Percentiles rank a stretch among this genome's conserved stretches.
Evolutionary conservation across 2,113 vertebrate species (phyloP).

Genomic region (Cebus imitator): DNA sequence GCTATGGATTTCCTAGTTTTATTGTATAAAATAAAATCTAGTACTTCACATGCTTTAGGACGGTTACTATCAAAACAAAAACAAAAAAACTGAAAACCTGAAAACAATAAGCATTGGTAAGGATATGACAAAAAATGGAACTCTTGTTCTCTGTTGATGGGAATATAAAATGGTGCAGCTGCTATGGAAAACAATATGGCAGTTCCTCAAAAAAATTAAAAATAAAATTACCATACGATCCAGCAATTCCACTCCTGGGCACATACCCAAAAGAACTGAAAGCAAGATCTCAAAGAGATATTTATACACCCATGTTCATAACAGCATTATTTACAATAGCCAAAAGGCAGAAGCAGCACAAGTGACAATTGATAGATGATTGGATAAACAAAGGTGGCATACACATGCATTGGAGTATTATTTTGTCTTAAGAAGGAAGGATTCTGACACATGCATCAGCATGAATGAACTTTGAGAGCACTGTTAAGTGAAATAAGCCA

Average conservation of each 20-base stretch:
- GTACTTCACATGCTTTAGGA: background rate
- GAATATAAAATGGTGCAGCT: background rate
- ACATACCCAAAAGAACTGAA: background rate
- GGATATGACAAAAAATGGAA: background rate
- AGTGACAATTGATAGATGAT: background rate
- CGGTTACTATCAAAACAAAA: background rate
- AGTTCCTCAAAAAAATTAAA: background rate
- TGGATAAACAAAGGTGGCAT: background rate
- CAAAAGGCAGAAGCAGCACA: background rate
- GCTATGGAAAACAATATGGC: background rate
- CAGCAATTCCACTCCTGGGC: background rate
- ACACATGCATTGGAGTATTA: background rate
- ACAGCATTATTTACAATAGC: background rate
- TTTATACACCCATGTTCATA: background rate
- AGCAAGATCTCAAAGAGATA: background rate
- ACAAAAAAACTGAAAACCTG: background rate
- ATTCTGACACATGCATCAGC: background rate
- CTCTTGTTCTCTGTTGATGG: background rate
- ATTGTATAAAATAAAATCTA: background rate
- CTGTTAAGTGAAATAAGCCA: background rate
- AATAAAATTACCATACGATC: background rate
- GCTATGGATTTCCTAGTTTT: background rate
- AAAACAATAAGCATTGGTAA: background rate
- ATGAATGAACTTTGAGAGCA: background rate
- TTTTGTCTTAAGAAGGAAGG: background rate